Percentiles rank a stretch among this genome's conserved stretches.
phyloP scores from a whole-genome alignment of 2,113 vertebrate species.

The Herpetotheres cachinnans region DNA sequence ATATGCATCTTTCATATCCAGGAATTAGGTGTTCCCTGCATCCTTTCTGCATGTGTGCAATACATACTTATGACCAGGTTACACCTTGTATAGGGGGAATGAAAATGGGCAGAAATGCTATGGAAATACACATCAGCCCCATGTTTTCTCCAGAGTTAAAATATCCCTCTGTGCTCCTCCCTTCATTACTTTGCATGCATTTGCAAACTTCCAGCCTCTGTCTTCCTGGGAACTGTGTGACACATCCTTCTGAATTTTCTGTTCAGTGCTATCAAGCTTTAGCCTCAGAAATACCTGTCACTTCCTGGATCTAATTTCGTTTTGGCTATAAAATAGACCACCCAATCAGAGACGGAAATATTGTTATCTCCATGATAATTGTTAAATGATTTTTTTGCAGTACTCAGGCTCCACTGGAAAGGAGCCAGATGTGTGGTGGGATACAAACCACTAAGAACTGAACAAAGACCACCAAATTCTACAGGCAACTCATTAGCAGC shows the following conservation, averaged over 20 bases:
- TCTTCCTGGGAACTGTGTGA: not conserved
- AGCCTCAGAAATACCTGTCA: conserved; percentile 55
- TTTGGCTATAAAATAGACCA: conserved; percentile 51
- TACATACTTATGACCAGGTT: not conserved
- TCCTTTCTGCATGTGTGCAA: not conserved
- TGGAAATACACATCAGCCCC: not conserved
- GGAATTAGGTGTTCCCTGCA: not conserved
- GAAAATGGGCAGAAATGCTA: not conserved
- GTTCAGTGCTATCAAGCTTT: not conserved
- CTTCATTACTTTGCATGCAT: not conserved
- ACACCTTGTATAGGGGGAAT: not conserved
- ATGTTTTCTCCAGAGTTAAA: not conserved
- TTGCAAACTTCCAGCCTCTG: not conserved
- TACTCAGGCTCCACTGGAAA: not conserved
- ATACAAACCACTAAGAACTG: not conserved
- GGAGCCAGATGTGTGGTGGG: conserved; percentile 11
- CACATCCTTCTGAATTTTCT: not conserved
- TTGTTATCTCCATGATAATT: conserved; percentile 62
- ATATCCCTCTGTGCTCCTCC: not conserved
- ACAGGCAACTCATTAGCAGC: not conserved
- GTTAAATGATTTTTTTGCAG: not conserved
- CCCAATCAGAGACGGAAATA: conserved; percentile 37
- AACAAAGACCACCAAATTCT: conserved; percentile 1
- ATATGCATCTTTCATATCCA: not conserved
- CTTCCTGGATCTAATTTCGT: conserved; percentile 62